Conservation (phyloP, 2,113 vertebrate species). For the Dicerorhinus sumatrensis region DNA sequence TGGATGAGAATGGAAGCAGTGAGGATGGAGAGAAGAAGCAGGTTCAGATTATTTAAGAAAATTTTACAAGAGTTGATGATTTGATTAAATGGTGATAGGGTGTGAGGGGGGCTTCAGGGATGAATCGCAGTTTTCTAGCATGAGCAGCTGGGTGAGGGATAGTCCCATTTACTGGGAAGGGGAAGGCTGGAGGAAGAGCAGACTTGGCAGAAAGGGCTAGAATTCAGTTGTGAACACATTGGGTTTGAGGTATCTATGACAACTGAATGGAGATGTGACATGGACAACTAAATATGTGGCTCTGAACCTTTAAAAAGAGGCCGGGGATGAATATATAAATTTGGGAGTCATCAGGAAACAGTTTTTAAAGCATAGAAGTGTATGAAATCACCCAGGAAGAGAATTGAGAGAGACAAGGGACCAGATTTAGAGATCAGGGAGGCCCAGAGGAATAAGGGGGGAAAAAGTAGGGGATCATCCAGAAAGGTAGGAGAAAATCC, state of each 20-base stretch:
- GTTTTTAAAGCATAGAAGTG: background rate
- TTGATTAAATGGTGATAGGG: background rate
- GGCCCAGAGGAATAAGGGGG: background rate
- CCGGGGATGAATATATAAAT: background rate
- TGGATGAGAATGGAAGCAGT: background rate
- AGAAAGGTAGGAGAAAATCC: background rate
- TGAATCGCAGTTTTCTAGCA: background rate
- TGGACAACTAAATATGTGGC: background rate
- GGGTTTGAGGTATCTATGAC: background rate
- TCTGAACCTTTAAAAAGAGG: background rate
- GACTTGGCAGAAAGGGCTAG: background rate
- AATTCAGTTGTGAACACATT: background rate
- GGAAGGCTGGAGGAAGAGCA: background rate
- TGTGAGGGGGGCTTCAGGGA: background rate
- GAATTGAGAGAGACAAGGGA: background rate
- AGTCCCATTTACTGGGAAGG: background rate
- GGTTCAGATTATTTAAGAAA: background rate
- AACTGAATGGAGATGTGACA: background rate
- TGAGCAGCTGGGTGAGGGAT: background rate
- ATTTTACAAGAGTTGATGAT: background rate
- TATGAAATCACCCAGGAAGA: slow-evolving; percentile 5
- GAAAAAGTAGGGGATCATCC: background rate
- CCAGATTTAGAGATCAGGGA: background rate
- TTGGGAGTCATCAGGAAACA: background rate
- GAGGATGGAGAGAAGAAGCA: background rate